Base-by-base conservation (phyloP, 2,888 invertebrate genomes). In the Trileptium ribeirensis region DNA sequence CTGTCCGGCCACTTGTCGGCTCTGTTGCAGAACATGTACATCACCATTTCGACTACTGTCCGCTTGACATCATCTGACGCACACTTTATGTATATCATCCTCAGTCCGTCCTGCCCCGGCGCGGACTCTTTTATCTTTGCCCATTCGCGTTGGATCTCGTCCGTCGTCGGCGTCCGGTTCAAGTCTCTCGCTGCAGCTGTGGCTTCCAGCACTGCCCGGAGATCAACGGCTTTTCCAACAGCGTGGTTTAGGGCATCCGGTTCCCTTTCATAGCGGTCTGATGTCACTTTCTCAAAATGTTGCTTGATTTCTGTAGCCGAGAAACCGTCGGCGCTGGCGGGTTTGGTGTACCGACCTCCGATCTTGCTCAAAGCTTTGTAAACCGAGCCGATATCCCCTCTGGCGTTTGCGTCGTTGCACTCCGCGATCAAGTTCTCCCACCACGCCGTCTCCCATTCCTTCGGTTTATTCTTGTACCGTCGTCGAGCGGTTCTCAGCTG, bases 1-100 rank as follows among this genome's bases (percentile, higher is more conserved):
- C 33, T 70, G 31, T 70, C 70, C n/a, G 70, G 70, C 70, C 70
- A 70, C 36, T 31, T 70, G n/a, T 70, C 70, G 8, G 70, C 70
- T 70, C 70, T 8, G 36, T 70, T 70, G 31, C 36, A 36, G n/a
- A 31, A 70, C 70, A 70, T 70, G 33, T 15, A 70, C 33, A 15
- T 8, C 3, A 70, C 70, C 70, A 70, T 70, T 29, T 8, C 33
- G 3, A 70, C 70, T 8, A 70, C 36, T 70, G 8, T 8, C 36
- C n/a, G 70, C n/a, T 70, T 70, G 19, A 70, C 70, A 15, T 8
- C 70, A n/a, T 70, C 70, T 36, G 70, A 70, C 36, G 70, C 70
- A n/a, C 33, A 15, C 36, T 70, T 70, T 8, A 70, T 70, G 36
- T 70, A 70, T 36, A 70, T 36, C 70, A 70, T 70, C 33, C 70